phyloP scores from a whole-genome alignment of 2,888 invertebrate genomes.

The Dromius quadrimaculatus region DNA sequence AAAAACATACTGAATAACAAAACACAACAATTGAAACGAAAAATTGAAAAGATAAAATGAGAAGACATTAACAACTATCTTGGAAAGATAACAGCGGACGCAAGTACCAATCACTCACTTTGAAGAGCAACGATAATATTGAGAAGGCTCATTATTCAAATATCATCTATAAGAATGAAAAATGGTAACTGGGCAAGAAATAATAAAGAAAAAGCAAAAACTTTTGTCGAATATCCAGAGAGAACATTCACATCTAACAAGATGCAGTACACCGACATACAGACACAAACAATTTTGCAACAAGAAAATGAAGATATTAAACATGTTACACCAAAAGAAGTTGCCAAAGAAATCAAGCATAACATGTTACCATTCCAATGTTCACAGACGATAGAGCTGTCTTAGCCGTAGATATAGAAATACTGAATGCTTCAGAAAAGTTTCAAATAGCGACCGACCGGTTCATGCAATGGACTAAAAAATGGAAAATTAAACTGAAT shows the following conservation, averaged over 20 bases:
- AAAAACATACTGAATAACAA: slow-evolving; percentile 1
- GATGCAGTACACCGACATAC: not conserved
- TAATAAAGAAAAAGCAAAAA: slow-evolving; percentile 52
- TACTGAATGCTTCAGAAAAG: not conserved
- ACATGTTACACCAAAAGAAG: not conserved
- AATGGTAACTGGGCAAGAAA: slow-evolving; percentile 55
- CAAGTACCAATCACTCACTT: not conserved
- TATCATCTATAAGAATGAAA: slow-evolving; percentile 52
- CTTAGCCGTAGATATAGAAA: not conserved
- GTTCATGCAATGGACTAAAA: slow-evolving; percentile 53
- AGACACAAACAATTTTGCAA: not conserved
- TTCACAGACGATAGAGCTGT: not conserved
- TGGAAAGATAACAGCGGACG: not conserved
- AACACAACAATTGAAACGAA: slow-evolving; percentile 1
- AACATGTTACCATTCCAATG: not conserved
- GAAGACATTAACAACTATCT: slow-evolving; percentile 4
- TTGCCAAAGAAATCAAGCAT: not conserved
- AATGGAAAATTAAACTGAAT: slow-evolving; percentile 12
- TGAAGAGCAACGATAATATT: slow-evolving; percentile 52
- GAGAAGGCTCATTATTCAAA: not conserved
- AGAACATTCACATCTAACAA: not conserved
- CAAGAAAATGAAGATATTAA: not conserved
- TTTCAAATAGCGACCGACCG: slow-evolving; percentile 51
- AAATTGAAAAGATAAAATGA: slow-evolving; percentile 5
- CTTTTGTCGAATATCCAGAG: not conserved